Evolutionary conservation across 2,888 invertebrate species (phyloP), one percentile per base, ranked within the genome.

Genomic region (Cremastobaeus sp.): DNA sequence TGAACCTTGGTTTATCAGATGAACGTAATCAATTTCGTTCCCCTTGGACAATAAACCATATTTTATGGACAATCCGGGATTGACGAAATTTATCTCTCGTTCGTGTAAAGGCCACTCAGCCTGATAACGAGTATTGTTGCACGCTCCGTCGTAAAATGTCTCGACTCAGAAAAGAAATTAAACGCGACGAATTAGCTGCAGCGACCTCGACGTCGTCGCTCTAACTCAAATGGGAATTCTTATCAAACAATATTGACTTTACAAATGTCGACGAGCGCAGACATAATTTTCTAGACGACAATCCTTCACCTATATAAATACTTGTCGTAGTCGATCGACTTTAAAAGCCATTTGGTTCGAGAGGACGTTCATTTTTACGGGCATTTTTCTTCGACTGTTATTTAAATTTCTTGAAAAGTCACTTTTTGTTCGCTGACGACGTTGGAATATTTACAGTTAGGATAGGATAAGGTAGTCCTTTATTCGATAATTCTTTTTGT

Each of bases 191-290:
- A 47, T 47, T n/a, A 30, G 28, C 15, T 15, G 39, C 39, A 5
- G n/a, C 15, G 2, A 11, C 25, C 9, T 21, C 34, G 15, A 14
- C 9, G 35, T 14, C 20, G 20, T 18, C 35, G 34, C 4, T 12
- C 3, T 48, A 15, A 30, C 20, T 8, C 17, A 52, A 50, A 32
- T 41, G 41, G 18, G 18, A 52, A 34, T 32, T 57, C 37, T 69
- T 60, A 69, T 69, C 60, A 52, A 60, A 54, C n/a, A n/a, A n/a
- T 60, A 30, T 60, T 69, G 60, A 60, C 54, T 20, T 20, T 34
- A 34, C 9, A 30, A 30, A 54, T 18, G 14, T 43, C 11, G 37
- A 25, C 32, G 18, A 25, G 11, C 2, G 12, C 54, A 3, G 1
- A 9, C 18, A n/a, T n/a, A n/a, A n/a, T n/a, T n/a, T n/a, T n/a